Base-by-base conservation (phyloP, 2,888 invertebrate species). In the Apotomis turbidana region DNA sequence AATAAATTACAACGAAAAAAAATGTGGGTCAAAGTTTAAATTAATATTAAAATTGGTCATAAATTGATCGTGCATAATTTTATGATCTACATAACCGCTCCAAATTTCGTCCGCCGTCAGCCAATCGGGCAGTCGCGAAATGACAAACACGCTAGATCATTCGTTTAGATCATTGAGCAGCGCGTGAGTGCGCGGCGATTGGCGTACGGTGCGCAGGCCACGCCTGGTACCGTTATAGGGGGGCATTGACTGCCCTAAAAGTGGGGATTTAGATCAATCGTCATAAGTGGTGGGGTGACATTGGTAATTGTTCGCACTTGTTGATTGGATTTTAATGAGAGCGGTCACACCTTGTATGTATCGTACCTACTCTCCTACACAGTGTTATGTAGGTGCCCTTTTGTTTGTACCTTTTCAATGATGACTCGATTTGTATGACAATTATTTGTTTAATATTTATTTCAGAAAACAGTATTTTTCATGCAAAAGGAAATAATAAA, bases 181-280 rank as follows among this genome's bases (percentile, higher is more conserved):
- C 83, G 88, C 83, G 81, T 78, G 87, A 84, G 84, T 87, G 83
- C 85, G 87, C 81, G 86, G 87, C 88, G 88, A 93, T 93, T 93
- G 93, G 93, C 90, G 92, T 90, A 83, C 83, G 83, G 81, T 77
- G 78, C 83, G 80, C 80, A 89, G 79, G 91, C 93, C 89, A 85
- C 93, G 93, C 93, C 93, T 91, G 74, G 90, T 87, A 90, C 92
- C 91, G 93, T 91, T 91, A 91, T 83, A 88, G 89, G 86, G 91
- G 91, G 91, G 91, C 89, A 90, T 78, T 88, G 88, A 88, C 89
- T 88, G 87, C 87, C 90, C 85, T 81, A 84, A 88, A 89, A 90
- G 90, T 87, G 92, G 92, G 92, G 91, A 83, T 88, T 88, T 86
- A 85, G 90, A 88, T 87, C 90, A 90, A 79, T 83, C 66, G 74